Conservation (phyloP, 2,113 vertebrate genomes). For the Hypomesus transpacificus region DNA sequence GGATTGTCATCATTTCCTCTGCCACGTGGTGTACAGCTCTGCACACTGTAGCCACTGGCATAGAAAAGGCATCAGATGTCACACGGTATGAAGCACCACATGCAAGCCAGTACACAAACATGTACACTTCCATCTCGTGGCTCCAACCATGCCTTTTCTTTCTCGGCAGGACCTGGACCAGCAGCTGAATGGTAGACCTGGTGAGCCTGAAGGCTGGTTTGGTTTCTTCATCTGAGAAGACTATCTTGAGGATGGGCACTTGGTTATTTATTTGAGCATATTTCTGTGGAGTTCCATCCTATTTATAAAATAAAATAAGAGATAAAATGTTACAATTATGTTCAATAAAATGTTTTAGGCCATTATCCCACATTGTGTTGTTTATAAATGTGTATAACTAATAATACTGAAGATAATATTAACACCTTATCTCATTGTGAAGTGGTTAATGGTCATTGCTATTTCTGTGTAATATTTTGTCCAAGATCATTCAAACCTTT, state of each 20-base stretch:
- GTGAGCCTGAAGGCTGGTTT: constrained; percentile 4
- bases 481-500: too few species aligned
- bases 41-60: constrained; percentile 10
- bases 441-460: too few species aligned
- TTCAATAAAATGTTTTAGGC: too few species aligned
- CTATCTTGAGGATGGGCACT: too few species aligned
- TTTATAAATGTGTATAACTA: too few species aligned
- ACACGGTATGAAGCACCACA: constrained; percentile 5
- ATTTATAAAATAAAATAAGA: not conserved
- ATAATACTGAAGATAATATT: too few species aligned
- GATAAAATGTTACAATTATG: not conserved
- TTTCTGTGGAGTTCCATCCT: not conserved
- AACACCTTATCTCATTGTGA: too few species aligned
- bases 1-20: constrained; percentile 18
- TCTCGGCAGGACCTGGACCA: constrained; percentile 4
- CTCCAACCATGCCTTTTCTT: not conserved
- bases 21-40: constrained; percentile 4
- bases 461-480: too few species aligned
- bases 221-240: not conserved
- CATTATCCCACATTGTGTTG: too few species aligned
- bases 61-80: not conserved
- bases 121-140: not conserved
- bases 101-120: constrained; percentile 8
- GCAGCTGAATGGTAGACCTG: not conserved
- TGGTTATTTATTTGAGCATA: too few species aligned